Percentiles rank a stretch among this genome's conserved stretches.
phyloP scores from a whole-genome alignment of 2,888 invertebrate genomes.

The Eupithecia subfuscata region DNA sequence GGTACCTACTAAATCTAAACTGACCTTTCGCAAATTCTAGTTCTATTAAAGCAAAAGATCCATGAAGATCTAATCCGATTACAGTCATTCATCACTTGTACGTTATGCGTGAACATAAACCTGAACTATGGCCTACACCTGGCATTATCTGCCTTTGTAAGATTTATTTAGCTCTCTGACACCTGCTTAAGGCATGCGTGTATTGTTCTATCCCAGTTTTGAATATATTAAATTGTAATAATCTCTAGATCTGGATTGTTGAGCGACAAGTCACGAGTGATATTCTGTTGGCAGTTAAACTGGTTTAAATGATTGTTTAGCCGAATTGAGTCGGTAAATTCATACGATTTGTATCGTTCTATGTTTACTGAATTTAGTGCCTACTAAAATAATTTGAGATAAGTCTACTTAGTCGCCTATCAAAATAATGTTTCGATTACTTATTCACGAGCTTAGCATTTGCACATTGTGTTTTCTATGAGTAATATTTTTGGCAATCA shows the following conservation, averaged over 20 bases:
- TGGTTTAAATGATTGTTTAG: slow-evolving; percentile 20
- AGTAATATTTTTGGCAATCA: not conserved
- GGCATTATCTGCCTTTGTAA: slow-evolving; percentile 30
- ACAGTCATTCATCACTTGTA: slow-evolving; percentile 16
- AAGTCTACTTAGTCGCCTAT: not conserved
- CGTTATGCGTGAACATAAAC: slow-evolving; percentile 21
- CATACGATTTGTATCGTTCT: not conserved
- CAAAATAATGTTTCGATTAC: not conserved
- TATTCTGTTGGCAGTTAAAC: slow-evolving; percentile 23
- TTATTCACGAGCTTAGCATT: no score
- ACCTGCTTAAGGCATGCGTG: slow-evolving; percentile 32
- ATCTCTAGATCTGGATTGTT: slow-evolving; percentile 57
- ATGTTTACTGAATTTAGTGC: not conserved
- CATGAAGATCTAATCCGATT: slow-evolving; percentile 7
- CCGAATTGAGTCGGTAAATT: slow-evolving; percentile 19
- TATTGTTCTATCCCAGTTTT: slow-evolving; percentile 35
- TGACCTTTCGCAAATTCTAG: slow-evolving; percentile 5
- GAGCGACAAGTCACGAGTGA: slow-evolving; percentile 60
- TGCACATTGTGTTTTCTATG: not conserved
- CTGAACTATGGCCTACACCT: slow-evolving; percentile 34
- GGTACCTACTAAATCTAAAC: not conserved
- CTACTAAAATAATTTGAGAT: not conserved
- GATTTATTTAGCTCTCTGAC: slow-evolving; percentile 38
- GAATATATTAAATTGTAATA: slow-evolving; percentile 50
- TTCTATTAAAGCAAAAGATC: not conserved